Percentiles rank a stretch among this genome's conserved stretches.
Evolutionary conservation across 30 jellyfish, hydroid and myxozoan species (phyloP).

Genomic region (Rhopilema esculentum): DNA sequence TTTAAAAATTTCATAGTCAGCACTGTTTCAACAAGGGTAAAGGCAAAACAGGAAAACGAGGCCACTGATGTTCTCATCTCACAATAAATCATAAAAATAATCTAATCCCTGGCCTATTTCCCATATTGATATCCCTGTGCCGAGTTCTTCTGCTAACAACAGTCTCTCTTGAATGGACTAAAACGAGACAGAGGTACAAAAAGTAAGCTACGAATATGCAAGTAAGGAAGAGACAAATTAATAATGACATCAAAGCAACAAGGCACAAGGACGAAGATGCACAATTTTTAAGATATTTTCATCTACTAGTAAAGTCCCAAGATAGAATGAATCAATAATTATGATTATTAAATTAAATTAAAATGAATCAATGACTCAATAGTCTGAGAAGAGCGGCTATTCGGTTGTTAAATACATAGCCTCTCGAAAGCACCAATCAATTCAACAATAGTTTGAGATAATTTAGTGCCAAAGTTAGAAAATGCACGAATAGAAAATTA

Average conservation of each 20-base stretch:
- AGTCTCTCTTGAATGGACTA: conserved; percentile 92
- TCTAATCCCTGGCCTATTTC: conserved; percentile 99
- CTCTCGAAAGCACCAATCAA: neutral
- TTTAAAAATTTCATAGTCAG: neutral
- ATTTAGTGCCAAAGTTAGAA: neutral
- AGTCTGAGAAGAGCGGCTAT: too few relatives aligned
- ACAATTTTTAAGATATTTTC: too few relatives aligned
- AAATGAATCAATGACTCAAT: too few relatives aligned
- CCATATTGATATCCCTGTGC: conserved; percentile 99
- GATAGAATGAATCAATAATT: too few relatives aligned
- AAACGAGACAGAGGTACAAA: neutral
- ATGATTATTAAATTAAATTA: too few relatives aligned
- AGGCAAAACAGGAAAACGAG: neutral
- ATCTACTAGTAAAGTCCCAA: too few relatives aligned
- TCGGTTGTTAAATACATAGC: too few relatives aligned
- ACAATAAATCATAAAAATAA: conserved; percentile 92
- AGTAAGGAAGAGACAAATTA: neutral
- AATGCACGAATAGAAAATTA: neutral
- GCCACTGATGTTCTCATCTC: neutral
- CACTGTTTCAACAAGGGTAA: neutral
- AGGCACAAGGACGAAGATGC: too few relatives aligned
- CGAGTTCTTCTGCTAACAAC: conserved; percentile 88
- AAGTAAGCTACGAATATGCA: too few relatives aligned
- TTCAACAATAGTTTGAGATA: neutral
- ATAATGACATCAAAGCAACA: neutral